Conservation (phyloP, 2,888 invertebrate species). For the Ptilodon capucinus region DNA sequence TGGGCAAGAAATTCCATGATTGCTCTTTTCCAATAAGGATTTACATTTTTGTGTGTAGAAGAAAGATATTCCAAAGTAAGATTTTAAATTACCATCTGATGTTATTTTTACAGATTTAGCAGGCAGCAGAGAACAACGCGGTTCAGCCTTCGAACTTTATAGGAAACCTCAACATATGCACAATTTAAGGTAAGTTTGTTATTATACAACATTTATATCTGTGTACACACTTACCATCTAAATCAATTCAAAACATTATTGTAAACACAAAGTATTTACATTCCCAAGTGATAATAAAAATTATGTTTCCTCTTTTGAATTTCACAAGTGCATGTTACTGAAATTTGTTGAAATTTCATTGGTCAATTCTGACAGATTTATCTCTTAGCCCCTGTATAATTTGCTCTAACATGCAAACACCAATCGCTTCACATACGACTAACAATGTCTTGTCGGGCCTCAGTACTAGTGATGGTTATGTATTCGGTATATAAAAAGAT, state of each 20-base stretch:
- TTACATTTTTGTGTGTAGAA: no score
- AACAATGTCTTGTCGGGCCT: constrained; percentile 79
- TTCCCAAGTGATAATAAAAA: not conserved
- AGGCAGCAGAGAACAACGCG: constrained; percentile 94
- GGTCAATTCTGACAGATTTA: constrained; percentile 21
- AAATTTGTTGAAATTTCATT: constrained; percentile 21
- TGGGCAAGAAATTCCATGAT: no score
- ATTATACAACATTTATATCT: not conserved
- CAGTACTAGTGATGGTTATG: constrained; percentile 77
- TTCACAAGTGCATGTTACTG: constrained; percentile 59
- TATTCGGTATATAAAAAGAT: constrained; percentile 74
- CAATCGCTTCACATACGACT: constrained; percentile 82
- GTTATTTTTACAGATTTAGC: constrained; percentile 83
- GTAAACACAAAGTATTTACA: not conserved
- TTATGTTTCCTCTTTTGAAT: constrained; percentile 1
- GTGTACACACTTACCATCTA: constrained; percentile 6
- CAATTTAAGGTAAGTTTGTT: constrained; percentile 86
- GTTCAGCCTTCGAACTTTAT: constrained; percentile 97
- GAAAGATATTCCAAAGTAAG: no score
- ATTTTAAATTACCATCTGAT: no score
- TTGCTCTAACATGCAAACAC: constrained; percentile 84
- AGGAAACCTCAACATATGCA: constrained; percentile 94
- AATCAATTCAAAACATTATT: constrained; percentile 13
- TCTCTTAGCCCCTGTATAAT: constrained; percentile 69
- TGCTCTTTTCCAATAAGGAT: no score